Percentiles rank a stretch among this genome's conserved stretches.
Evolutionary conservation across 2,113 vertebrate species (phyloP).

Genomic region (Podiceps cristatus): DNA sequence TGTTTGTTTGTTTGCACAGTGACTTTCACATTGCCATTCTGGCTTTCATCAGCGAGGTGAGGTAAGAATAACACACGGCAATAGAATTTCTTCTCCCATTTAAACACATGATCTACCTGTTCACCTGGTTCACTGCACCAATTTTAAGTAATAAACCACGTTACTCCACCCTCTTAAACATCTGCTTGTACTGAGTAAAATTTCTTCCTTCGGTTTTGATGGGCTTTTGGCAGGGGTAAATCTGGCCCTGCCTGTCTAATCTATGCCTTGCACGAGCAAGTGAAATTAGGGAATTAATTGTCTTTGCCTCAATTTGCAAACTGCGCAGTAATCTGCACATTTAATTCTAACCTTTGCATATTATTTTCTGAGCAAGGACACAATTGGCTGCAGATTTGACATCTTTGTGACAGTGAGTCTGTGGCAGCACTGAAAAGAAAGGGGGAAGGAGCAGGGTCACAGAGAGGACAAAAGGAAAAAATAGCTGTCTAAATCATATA

Average conservation of each 20-base stretch:
- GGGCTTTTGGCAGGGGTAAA: neutral
- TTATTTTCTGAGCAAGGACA: neutral
- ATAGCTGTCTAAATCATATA: slow-evolving; percentile 73
- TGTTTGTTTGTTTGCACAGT: neutral
- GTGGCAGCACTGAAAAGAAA: slow-evolving; percentile 30
- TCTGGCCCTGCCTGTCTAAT: neutral
- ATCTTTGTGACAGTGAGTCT: slow-evolving; percentile 42
- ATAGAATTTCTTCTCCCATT: neutral
- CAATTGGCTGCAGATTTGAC: slow-evolving; percentile 15
- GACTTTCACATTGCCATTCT: neutral
- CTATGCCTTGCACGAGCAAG: neutral
- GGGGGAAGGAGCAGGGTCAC: slow-evolving; percentile 60
- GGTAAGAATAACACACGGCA: neutral
- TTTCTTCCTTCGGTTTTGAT: neutral
- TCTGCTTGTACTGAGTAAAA: neutral
- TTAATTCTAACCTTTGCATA: neutral
- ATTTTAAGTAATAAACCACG: neutral
- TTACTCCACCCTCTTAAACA: neutral
- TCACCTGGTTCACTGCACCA: fast-evolving
- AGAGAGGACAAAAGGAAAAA: slow-evolving; percentile 70
- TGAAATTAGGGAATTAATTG: neutral
- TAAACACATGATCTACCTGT: neutral
- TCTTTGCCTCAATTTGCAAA: neutral
- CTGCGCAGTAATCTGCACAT: neutral
- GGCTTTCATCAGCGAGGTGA: neutral